Evolutionary conservation across 1,140 invertebrate species (phyloP), one percentile per base, ranked within the genome.

Genomic region (Archegozetes longisetosus): DNA sequence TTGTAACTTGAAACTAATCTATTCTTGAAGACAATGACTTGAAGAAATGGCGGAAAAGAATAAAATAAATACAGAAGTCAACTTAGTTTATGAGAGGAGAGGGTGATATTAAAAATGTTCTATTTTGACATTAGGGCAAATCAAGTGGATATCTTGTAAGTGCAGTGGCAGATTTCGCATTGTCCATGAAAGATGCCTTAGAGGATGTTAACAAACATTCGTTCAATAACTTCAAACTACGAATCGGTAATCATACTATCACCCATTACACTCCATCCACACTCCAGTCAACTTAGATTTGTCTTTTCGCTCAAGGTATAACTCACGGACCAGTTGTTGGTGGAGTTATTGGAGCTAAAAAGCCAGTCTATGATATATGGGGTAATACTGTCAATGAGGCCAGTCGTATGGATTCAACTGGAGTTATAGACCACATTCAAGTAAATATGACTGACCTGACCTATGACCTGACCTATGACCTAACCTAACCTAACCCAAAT

Each of bases 311-410:
- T n/a, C n/a, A 66, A 90, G 88, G 93, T 57, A 66, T 97, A 50
- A 90, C 87, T 68, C 86, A 88, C 68, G 93, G 92, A 0, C 88
- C 91, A 0, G 72, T 96, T 1, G 92, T 98, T 0, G 93, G 93
- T 55, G 94, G 94, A 1, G 94, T 98, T 0, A 97, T 98, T 64
- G 94, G 93, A 0, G 92, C 91, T 0, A 80, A 90, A 26, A 97
- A 98, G 69, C 94, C 94, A 0, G 92, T 97, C 58, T 98, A 93
- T 74, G 94, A 98, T 69, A 94, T 98, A 63, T 98, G 93, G 92
- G 94, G 93, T 0, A 85, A 93, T 70, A 94, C 91, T 0, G 92
- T 95, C 0, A 96, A 96, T 72, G 86, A 93, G 67, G 90, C 92
- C 2, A 92, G 88, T 20, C 76, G 89, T 27, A 93, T 92, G 89